phyloP scores from a whole-genome alignment of 2,113 vertebrate genomes.

The Scopus umbretta region DNA sequence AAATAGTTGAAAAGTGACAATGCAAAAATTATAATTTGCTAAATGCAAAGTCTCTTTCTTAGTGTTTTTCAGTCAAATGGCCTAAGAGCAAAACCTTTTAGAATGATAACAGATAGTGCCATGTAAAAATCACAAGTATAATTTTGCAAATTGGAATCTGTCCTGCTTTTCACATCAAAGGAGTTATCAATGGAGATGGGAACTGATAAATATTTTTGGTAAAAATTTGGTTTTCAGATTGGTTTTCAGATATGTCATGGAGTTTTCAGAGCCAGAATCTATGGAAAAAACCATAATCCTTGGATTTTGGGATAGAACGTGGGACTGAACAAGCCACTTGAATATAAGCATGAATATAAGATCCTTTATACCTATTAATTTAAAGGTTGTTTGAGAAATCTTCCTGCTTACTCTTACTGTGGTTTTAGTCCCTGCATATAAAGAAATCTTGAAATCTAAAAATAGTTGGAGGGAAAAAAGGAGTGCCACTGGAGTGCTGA shows the following conservation, averaged over 20 bases:
- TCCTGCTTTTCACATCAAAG: not conserved
- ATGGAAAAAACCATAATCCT: not conserved
- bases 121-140: not conserved
- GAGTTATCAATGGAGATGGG: accelerated
- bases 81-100: not conserved
- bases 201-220: not conserved
- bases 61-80: not conserved
- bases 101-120: not conserved
- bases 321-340: not conserved
- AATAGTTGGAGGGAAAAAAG: not conserved
- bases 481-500: not conserved
- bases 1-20: not conserved
- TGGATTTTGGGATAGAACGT: not conserved
- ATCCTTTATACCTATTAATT: not conserved
- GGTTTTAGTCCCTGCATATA: not conserved
- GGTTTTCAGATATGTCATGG: not conserved
- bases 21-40: not conserved
- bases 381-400: not conserved
- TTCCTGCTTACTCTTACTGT: not conserved
- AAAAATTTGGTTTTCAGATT: not conserved
- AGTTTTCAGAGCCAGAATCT: not conserved
- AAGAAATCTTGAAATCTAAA: not conserved
- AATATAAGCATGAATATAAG: not conserved
- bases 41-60: not conserved
- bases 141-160: not conserved